Evolutionary conservation across 2,113 vertebrate genomes (phyloP), one percentile per base, ranked within the genome.

Genomic region (Cyrtonyx montezumae): DNA sequence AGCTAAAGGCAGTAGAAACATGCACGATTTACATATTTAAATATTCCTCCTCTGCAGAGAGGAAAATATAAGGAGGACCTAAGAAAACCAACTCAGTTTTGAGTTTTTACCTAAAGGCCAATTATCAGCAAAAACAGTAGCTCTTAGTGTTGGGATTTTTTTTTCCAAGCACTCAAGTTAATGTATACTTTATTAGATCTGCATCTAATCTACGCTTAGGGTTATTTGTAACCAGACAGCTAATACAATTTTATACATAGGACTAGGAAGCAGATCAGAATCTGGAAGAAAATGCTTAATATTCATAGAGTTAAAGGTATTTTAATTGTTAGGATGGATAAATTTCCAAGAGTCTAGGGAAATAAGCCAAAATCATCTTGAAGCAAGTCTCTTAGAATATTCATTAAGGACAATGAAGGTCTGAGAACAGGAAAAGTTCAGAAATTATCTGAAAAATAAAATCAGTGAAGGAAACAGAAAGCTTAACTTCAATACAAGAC

Each of bases 311-410:
- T 83, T 94, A 90, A 93, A 74, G 55, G 17, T 45, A 74, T 83
- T 90, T 79, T 84, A 79, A 63, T 87, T 79, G 36, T 61, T 49
- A 66, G 40, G n/a, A 79, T 85, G 34, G 42, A 26, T 83, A 42
- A 36, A 93, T 83, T 94, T 93, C 59, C 85, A 95, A 92, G 37
- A 94, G 58, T 69, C 40, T 90, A 51, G 79, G 82, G 85, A 96
- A 91, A 79, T 79, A 79, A 94, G 56, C 79, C 94, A 95, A 93
- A 91, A 37, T 68, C 87, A 82, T 90, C 90, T 87, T 93, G 88
- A 85, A 94, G 84, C 75, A 82, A 91, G 88, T 87, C n/a, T 75
- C 28, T 89, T 67, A 58, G 69, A 81, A 89, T 81, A 91, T 84
- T 91, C 77, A 45, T 58, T 59, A 79, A 89, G 49, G 63, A 87